Evolutionary conservation across 2,888 invertebrate species (phyloP).

Genomic region (Dexiosoma caninum): DNA sequence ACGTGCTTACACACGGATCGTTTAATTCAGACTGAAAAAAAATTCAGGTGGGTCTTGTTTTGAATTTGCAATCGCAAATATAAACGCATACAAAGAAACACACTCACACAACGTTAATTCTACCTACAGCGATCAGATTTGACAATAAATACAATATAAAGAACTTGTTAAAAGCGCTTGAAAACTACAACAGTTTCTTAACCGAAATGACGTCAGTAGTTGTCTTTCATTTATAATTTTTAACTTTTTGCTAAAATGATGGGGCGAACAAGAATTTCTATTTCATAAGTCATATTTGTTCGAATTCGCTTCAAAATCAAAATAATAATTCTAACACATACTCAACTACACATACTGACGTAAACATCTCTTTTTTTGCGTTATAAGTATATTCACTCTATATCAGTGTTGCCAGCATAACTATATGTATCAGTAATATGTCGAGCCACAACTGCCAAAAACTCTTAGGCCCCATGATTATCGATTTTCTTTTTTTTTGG

Average conservation of each 20-base stretch:
- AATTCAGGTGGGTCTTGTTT: conserved; percentile 59
- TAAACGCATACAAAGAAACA: conserved; percentile 6
- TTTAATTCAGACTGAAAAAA: conserved; percentile 71
- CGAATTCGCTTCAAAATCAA: conserved; percentile 1
- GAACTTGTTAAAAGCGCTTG: conserved; percentile 42
- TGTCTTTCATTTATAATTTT: conserved; percentile 1
- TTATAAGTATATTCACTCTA: background rate
- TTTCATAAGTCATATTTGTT: conserved; percentile 32
- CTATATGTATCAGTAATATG: no score
- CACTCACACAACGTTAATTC: conserved; percentile 59
- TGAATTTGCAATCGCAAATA: conserved; percentile 55
- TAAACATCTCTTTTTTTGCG: background rate
- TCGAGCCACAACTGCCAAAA: no score
- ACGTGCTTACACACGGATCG: conserved; percentile 71
- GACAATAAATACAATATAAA: background rate
- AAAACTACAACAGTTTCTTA: conserved; percentile 37
- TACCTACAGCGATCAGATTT: conserved; percentile 49
- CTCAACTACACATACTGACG: background rate
- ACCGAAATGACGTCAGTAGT: conserved; percentile 56
- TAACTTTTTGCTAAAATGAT: background rate
- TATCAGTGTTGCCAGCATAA: background rate
- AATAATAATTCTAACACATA: background rate
- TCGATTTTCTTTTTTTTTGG: no score
- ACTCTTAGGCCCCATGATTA: no score
- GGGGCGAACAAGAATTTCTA: conserved; percentile 21